Conservation (phyloP, 1,140 invertebrate species). For the Triops cancriformis region DNA sequence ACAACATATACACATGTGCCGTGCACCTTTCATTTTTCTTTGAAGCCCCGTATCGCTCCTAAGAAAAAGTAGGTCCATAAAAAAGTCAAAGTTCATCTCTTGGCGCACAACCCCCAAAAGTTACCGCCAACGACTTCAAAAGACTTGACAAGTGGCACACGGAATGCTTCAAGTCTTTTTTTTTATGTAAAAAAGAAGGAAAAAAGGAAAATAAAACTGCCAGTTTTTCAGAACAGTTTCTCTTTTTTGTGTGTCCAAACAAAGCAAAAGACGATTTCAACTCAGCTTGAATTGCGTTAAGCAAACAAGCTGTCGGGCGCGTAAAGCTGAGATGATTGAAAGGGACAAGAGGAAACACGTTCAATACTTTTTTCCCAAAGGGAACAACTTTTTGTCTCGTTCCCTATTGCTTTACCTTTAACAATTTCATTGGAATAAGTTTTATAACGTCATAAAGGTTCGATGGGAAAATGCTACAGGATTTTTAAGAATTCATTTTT, state of each 20-base stretch:
- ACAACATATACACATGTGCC: too few species aligned
- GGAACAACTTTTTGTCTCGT: too few species aligned
- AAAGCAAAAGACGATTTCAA: not conserved
- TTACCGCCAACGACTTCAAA: not conserved
- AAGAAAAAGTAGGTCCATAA: not conserved
- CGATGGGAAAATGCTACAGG: too few species aligned
- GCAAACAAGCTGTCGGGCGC: not conserved
- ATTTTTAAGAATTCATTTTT: too few species aligned
- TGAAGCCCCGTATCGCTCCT: not conserved
- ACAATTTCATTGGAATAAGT: too few species aligned
- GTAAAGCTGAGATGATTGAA: not conserved
- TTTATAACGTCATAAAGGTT: too few species aligned
- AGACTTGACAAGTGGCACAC: slow-evolving; percentile 5
- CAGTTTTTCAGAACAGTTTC: too few species aligned
- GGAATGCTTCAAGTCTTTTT: not conserved
- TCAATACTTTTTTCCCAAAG: too few species aligned
- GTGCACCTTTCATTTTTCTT: not conserved
- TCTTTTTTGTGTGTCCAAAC: not conserved
- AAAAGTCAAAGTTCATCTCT: not conserved
- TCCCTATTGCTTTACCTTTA: too few species aligned
- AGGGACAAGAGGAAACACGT: too few species aligned
- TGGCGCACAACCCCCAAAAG: not conserved
- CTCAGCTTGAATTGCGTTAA: not conserved
- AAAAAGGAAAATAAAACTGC: not conserved
- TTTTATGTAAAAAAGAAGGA: not conserved